Base-by-base conservation (phyloP, 2,888 invertebrate species). In the Nephrotoma guestfalica region DNA sequence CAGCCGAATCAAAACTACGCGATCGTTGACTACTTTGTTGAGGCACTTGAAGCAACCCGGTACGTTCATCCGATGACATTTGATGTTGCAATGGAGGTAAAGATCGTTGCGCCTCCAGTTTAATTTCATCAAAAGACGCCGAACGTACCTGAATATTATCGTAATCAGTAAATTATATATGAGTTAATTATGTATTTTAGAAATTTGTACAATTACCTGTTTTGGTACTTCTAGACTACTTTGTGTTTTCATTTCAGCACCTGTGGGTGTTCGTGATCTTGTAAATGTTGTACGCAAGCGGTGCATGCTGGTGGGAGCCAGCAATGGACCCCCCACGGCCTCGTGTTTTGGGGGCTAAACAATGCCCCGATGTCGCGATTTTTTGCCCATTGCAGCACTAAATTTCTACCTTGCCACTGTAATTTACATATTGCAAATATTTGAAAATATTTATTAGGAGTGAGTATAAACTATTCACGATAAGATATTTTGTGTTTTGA, bases 171-270 rank as follows among this genome's bases (percentile, higher is more conserved):
- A 40, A 83, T 7, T 84, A 15, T 41, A 13, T n/a, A 41, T 13
- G 11, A 84, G n/a, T 4, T 71, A 15, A 84, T 47, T 13, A 84
- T 30, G n/a, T 41, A n/a, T 41, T 47, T 41, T 41, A 84, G 6
- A 41, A 13, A 15, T 84, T 84, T 84, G 5, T n/a, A 85, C 45
- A 85, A n/a, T 45, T 86, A 94, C 94, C 93, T 96, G 96, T 91
- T 96, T 96, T 88, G 97, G 97, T 89, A 97, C 96, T 91, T 97
- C 97, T 89, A 97, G 94, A 92, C 96, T 97, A 92, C 96, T 96
- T 91, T 97, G 97, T 88, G 96, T 96, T 93, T 97, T 97, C 96
- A 97, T 97, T 92, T 97, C 97, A 90, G 96, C 95, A 89, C 96
- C 96, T 88, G 96, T 97, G 88, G 97, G 97, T 89, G 97, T 97